Base-by-base conservation (phyloP, 2,113 vertebrate genomes). In the Baryphthengus martii region DNA sequence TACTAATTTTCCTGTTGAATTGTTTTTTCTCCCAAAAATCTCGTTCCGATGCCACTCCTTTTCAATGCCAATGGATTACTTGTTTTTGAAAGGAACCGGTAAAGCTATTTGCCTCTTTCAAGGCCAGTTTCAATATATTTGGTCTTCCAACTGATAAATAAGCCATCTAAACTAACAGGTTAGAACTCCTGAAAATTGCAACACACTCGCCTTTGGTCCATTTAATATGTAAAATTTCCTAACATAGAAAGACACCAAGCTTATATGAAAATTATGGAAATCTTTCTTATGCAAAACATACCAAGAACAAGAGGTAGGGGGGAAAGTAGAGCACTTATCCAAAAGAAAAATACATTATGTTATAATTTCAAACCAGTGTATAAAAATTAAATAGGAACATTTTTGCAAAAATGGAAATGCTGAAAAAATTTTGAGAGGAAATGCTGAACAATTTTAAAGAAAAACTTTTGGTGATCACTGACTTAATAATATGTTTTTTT, bases 261-360 rank as follows among this genome's bases (percentile, higher is more conserved):
- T 45, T 49, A 21, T 21, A 4, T 25, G 24, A 23, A 63, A 62
- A 15, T 44, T 53, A 50, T 10, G 21, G 23, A 83, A 72, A 72
- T 23, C 0, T 67, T 50, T 59, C 2, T 71, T 59, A 47, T 5
- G 13, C 3, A 88, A 88, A 83, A 42, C 3, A 11, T 25, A 45
- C 3, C 3, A 59, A 45, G 28, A 72, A n/a, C 4, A 58, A 37
- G 16, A 45, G 11, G 3, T 4, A 5, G 2, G 23, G 5, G 6
- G 4, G 10, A 45, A 45, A 35, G 2, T 33, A 42, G 12, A 45
- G 6, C 24, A 49, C 45, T 8, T 19, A 3, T 49, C 7, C 7
- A 10, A 55, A 3, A 55, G 15, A 37, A 72, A 55, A 89, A n/a
- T 1, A 0, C 29, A 20, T 25, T 63, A 50, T 44, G 5, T 14